A percentile compares a stretch with the other conserved stretches of the same genome.
Conservation (phyloP, 2,888 invertebrate genomes). For the Isotomurus palustris region DNA sequence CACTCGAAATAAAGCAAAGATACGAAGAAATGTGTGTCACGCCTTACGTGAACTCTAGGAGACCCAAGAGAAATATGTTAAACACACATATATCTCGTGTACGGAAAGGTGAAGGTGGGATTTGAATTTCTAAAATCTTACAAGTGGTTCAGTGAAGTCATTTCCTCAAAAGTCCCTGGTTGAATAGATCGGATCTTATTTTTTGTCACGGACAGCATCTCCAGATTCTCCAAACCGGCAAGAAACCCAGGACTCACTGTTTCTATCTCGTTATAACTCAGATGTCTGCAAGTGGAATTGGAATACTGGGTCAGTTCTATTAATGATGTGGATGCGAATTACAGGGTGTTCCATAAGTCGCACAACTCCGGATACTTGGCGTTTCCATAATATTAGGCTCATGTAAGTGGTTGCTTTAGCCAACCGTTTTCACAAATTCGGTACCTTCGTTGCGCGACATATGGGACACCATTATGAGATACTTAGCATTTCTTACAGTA, state of each 20-base stretch:
- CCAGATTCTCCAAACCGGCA: constrained; percentile 50
- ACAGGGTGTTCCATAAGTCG: no score
- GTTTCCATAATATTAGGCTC: no score
- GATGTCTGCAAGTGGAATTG: constrained; percentile 24
- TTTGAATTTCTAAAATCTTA: constrained; percentile 48
- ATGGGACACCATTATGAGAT: no score
- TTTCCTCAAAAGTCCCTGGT: constrained; percentile 50
- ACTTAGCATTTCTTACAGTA: constrained; percentile 51
- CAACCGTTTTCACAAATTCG: no score
- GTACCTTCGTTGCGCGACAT: no score
- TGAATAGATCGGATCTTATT: constrained; percentile 52
- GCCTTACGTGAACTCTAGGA: not conserved
- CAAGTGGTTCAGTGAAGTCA: constrained; percentile 52
- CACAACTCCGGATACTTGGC: no score
- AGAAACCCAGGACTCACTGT: constrained; percentile 47
- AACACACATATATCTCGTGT: not conserved
- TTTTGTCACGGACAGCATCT: constrained; percentile 54
- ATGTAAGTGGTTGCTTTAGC: no score
- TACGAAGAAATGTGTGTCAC: not conserved
- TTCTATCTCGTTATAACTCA: constrained; percentile 38
- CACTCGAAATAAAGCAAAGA: not conserved
- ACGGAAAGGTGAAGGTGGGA: not conserved
- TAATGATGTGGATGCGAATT: no score
- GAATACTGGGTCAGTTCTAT: not conserved
- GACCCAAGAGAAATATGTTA: not conserved